These are phyloP conservation scores for Aeoliscus strigatus DNA, from an alignment of 2,797 vertebrate genomes.

Conservation along the genomic window DNA sequence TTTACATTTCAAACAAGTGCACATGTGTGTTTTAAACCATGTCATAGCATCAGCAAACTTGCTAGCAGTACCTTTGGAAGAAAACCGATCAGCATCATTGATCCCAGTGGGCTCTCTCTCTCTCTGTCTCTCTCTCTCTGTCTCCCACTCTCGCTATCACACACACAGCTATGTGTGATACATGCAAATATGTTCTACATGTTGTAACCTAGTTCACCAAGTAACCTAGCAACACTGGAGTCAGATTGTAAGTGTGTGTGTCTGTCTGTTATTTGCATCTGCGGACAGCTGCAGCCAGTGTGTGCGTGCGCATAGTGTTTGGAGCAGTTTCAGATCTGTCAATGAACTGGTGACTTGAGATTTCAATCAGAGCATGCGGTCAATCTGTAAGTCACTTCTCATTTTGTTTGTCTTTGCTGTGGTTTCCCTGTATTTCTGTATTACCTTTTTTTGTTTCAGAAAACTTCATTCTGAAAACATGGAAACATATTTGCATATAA, in stretches of 20 bases:
- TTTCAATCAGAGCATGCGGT: constrained; percentile 9
- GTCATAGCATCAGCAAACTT: too few relatives aligned
- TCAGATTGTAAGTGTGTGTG: constrained; percentile 37
- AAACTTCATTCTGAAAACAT: too few relatives aligned
- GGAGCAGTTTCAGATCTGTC: constrained; percentile 10
- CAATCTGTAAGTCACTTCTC: constrained; percentile 18
- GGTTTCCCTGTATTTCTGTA: too few relatives aligned
- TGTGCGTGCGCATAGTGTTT: constrained; percentile 14
- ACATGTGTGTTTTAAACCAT: constrained; percentile 29
- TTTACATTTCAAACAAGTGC: constrained; percentile 42
- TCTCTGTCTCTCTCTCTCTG: constrained; percentile 18
- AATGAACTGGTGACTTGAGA: constrained; percentile 14
- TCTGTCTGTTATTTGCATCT: constrained; percentile 49
- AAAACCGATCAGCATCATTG: constrained; percentile 20
- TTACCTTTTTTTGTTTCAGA: too few relatives aligned
- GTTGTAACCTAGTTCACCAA: constrained; percentile 69
- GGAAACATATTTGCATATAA: too few relatives aligned
- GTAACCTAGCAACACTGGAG: constrained; percentile 75
- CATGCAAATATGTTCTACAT: constrained; percentile 66
- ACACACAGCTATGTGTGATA: constrained; percentile 45
- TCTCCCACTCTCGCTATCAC: constrained; percentile 12
- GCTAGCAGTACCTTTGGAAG: too few relatives aligned
- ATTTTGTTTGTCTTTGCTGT: constrained; percentile 9
- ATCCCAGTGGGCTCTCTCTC: constrained; percentile 23
- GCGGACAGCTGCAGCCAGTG: constrained; percentile 20